These are phyloP conservation scores for Rotaria socialis DNA, from an alignment of 2,888 invertebrate genomes.

Conservation along the genomic window DNA sequence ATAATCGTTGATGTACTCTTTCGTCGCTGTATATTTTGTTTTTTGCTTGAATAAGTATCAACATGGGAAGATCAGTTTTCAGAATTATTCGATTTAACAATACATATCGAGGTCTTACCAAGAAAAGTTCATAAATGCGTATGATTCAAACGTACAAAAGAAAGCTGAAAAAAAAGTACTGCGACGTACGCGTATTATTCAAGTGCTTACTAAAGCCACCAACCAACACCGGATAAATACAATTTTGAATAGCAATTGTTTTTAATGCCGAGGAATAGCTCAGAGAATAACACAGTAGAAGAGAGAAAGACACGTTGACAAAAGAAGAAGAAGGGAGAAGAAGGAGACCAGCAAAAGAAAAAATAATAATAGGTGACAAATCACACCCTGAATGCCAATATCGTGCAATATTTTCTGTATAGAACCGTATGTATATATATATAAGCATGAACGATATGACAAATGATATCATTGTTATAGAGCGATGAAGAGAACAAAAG, in stretches of 20 bases:
- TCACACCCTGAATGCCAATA: not conserved
- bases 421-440: not conserved
- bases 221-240: not conserved
- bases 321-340: not conserved
- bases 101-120: not conserved
- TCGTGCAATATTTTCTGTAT: slow-evolving; percentile 11
- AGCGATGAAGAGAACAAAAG: not conserved
- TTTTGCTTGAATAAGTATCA: not conserved
- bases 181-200: not conserved
- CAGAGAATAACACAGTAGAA: not conserved
- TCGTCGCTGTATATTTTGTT: not conserved
- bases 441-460: not conserved
- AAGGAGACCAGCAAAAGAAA: not conserved
- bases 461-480: not conserved
- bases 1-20: not conserved
- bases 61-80: not conserved
- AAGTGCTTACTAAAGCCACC: not conserved
- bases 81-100: not conserved
- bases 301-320: not conserved
- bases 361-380: slow-evolving; percentile 22
- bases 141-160: not conserved
- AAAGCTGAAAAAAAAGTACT: not conserved
- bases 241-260: not conserved
- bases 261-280: not conserved
- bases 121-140: not conserved